Conservation (phyloP, 1,140 invertebrate genomes). For the Dendroctonus ponderosae region DNA sequence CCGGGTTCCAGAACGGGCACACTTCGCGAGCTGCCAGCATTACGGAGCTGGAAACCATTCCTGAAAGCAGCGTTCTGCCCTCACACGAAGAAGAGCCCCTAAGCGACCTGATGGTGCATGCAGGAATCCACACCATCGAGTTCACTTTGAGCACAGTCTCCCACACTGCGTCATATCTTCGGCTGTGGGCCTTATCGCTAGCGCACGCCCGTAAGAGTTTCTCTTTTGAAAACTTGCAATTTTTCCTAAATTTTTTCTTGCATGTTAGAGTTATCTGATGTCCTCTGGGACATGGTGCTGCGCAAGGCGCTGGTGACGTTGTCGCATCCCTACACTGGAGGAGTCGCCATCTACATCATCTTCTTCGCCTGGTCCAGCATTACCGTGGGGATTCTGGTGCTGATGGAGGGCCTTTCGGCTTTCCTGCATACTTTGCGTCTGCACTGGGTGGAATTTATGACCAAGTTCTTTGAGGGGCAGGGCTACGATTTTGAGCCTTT, state of each 20-base stretch:
- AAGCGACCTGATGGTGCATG: constrained; percentile 87
- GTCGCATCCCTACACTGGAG: constrained; percentile 60
- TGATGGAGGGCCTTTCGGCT: constrained; percentile 98
- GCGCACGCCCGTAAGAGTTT: constrained; percentile 83
- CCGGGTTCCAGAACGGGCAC: constrained; percentile 14
- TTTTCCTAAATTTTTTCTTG: constrained; percentile 12
- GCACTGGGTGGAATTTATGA: constrained; percentile 70
- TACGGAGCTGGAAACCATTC: constrained; percentile 40
- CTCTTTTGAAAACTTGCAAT: background rate
- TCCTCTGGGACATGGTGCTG: constrained; percentile 86
- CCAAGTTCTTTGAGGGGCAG: constrained; percentile 89
- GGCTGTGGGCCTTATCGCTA: constrained; percentile 92
- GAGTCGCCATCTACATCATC: constrained; percentile 69
- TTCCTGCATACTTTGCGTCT: constrained; percentile 96
- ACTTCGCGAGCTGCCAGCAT: background rate
- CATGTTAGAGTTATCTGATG: constrained; percentile 82
- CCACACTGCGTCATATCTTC: constrained; percentile 94
- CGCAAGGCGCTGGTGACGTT: constrained; percentile 60
- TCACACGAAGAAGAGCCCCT: constrained; percentile 68
- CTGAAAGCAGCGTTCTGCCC: constrained; percentile 12
- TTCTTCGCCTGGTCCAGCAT: constrained; percentile 80
- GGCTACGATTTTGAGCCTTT: constrained; percentile 91
- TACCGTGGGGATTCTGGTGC: constrained; percentile 88
- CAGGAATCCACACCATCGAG: constrained; percentile 95
- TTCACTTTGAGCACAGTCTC: constrained; percentile 94